These are phyloP conservation scores for Mythimna albipuncta DNA, from an alignment of 2,888 invertebrate species.

Conservation along the genomic window DNA sequence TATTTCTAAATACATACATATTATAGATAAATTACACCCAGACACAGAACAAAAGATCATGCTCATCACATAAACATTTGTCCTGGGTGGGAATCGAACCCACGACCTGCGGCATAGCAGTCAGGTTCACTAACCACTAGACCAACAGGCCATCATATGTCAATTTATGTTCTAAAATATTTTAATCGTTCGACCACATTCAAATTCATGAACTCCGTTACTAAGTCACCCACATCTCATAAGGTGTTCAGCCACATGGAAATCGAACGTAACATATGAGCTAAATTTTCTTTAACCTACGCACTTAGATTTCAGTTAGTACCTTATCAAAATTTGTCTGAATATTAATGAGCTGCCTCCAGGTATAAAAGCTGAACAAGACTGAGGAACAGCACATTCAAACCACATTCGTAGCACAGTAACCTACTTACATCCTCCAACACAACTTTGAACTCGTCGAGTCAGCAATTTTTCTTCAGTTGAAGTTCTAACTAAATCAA, in stretches of 20 bases:
- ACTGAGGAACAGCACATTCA: slow-evolving; percentile 29
- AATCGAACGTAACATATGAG: background rate
- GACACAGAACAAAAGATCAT: too few relatives aligned
- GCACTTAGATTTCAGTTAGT: slow-evolving; percentile 11
- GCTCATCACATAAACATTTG: too few relatives aligned
- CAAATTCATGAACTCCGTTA: background rate
- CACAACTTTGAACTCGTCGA: slow-evolving; percentile 1
- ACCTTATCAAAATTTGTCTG: slow-evolving; percentile 29
- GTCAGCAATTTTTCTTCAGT: background rate
- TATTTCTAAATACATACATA: too few relatives aligned
- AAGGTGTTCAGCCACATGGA: background rate
- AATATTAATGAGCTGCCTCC: slow-evolving; percentile 44
- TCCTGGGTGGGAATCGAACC: too few relatives aligned
- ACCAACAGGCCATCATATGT: too few relatives aligned
- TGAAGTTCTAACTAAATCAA: slow-evolving; percentile 3
- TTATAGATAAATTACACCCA: too few relatives aligned
- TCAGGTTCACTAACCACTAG: too few relatives aligned
- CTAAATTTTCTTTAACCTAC: background rate
- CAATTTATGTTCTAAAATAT: too few relatives aligned
- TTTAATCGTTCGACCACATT: too few relatives aligned
- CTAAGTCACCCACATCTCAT: slow-evolving; percentile 3
- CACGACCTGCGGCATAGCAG: too few relatives aligned
- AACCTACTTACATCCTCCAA: slow-evolving; percentile 2
- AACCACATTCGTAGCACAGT: slow-evolving; percentile 28
- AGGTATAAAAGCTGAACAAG: slow-evolving; percentile 43